phyloP scores from a whole-genome alignment of 2,113 vertebrate species.

The Machaerirhynchus nigripectus region DNA sequence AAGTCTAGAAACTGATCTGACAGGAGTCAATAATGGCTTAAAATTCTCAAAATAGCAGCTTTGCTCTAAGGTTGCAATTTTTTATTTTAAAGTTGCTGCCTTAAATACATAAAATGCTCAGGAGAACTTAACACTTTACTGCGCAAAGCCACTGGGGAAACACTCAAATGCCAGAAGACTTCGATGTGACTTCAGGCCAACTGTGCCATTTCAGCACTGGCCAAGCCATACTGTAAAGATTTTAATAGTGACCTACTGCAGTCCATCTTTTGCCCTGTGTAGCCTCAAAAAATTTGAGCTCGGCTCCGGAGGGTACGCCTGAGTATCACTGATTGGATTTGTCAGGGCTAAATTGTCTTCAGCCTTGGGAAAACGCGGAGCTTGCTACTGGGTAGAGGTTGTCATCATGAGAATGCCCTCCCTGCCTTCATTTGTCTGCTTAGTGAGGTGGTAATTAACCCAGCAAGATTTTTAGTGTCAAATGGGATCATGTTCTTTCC shows the following conservation, averaged over 20 bases:
- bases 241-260: slow-evolving; percentile 28
- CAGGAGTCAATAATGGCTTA: slow-evolving; percentile 75
- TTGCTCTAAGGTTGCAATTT: slow-evolving; percentile 60
- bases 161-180: neutral
- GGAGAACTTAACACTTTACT: slow-evolving; percentile 37
- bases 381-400: neutral
- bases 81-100: slow-evolving; percentile 56
- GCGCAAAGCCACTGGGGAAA: neutral
- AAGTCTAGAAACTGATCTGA: slow-evolving; percentile 77
- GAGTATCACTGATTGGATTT: neutral
- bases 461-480: neutral
- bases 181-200: neutral
- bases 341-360: slow-evolving; percentile 11
- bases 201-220: slow-evolving; percentile 27
- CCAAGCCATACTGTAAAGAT: neutral
- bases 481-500: neutral
- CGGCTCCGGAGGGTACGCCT: neutral
- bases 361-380: slow-evolving; percentile 10
- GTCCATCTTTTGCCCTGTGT: neutral
- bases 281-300: neutral
- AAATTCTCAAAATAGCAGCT: slow-evolving; percentile 71
- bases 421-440: slow-evolving; percentile 10
- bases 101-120: slow-evolving; percentile 37
- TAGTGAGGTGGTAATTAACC: neutral
- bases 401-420: neutral